Conservation (phyloP, 1,140 invertebrate genomes). For the Eupeodes corollae region DNA sequence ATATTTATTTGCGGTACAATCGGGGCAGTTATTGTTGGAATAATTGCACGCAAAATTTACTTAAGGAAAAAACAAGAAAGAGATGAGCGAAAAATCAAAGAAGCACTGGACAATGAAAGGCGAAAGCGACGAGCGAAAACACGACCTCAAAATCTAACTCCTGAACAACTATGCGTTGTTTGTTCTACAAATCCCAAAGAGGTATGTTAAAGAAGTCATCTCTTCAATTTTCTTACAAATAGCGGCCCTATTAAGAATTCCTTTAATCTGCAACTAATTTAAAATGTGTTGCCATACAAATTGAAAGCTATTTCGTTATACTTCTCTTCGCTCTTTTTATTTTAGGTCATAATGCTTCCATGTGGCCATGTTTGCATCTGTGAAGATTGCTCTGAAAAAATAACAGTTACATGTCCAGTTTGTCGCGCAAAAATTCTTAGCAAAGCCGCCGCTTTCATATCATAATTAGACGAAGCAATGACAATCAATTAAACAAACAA, state of each 20-base stretch:
- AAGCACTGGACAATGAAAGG: conserved; percentile 49
- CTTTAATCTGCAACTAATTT: too few relatives aligned
- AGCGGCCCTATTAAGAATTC: too few relatives aligned
- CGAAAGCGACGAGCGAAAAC: conserved; percentile 49
- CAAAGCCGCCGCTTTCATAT: conserved; percentile 58
- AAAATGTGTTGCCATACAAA: too few relatives aligned
- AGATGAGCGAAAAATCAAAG: conserved; percentile 46
- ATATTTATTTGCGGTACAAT: conserved; percentile 53
- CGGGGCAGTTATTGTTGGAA: conserved; percentile 49
- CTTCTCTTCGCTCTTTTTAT: too few relatives aligned
- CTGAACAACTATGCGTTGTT: conserved; percentile 63
- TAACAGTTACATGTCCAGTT: conserved; percentile 55
- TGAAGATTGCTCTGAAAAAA: conserved; percentile 65
- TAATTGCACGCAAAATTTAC: conserved; percentile 52
- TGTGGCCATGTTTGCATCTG: conserved; percentile 77
- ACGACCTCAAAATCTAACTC: conserved; percentile 48
- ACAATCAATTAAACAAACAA: too few relatives aligned
- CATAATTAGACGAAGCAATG: conserved; percentile 29
- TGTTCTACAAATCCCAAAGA: conserved; percentile 64
- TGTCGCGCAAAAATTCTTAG: conserved; percentile 53
- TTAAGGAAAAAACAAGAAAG: conserved; percentile 41
- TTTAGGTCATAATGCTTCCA: conserved; percentile 61
- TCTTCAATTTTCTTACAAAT: too few relatives aligned
- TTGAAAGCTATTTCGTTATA: too few relatives aligned
- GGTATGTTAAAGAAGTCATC: conserved; percentile 38